phyloP scores from a whole-genome alignment of 2,888 invertebrate genomes.

The Drosophila testacea region DNA sequence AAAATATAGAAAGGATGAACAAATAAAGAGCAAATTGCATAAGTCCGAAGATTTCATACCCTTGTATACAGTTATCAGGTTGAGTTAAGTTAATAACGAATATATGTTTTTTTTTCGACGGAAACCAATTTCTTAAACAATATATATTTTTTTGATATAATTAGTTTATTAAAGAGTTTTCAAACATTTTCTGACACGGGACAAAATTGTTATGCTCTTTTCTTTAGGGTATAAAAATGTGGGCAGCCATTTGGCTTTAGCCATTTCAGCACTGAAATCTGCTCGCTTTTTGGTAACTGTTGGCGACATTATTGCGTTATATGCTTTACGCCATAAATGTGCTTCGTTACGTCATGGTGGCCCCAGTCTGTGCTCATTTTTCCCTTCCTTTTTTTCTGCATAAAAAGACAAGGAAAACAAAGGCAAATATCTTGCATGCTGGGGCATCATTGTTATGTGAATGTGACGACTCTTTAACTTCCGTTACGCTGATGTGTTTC shows the following conservation, averaged over 20 bases:
- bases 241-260: slow-evolving; percentile 35
- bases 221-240: background rate
- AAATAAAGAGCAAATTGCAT: background rate
- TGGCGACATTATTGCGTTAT: slow-evolving; percentile 79
- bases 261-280: slow-evolving; percentile 25
- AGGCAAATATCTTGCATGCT: slow-evolving; percentile 47
- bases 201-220: background rate
- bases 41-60: background rate
- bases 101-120: too few species aligned
- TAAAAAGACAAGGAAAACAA: slow-evolving; percentile 63
- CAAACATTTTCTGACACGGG: background rate
- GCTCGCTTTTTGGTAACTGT: slow-evolving; percentile 60
- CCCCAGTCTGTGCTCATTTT: background rate
- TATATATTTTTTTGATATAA: too few species aligned
- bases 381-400: background rate
- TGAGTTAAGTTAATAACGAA: too few species aligned
- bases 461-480: slow-evolving; percentile 83
- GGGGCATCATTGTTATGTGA: slow-evolving; percentile 80
- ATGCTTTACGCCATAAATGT: slow-evolving; percentile 81
- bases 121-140: too few species aligned
- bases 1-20: background rate
- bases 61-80: background rate
- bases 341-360: slow-evolving; percentile 48
- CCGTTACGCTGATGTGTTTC: slow-evolving; percentile 84
- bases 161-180: background rate